These are phyloP conservation scores for Diploptera punctata DNA, from an alignment of 2,888 invertebrate genomes.

Conservation along the genomic window DNA sequence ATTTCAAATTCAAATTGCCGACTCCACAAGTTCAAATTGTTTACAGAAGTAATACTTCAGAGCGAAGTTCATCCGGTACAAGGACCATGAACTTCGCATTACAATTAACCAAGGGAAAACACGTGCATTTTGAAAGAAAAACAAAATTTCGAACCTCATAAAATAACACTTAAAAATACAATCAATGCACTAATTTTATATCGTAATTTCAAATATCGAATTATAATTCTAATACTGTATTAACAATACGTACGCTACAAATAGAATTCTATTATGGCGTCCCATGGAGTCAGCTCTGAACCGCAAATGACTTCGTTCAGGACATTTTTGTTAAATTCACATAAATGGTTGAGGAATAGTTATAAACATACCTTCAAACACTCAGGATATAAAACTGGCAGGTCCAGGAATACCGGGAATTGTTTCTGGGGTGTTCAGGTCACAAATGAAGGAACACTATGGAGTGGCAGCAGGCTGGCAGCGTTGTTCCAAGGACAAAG, in stretches of 20 bases:
- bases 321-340: constrained; percentile 24
- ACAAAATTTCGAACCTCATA: not conserved
- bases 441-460: constrained; percentile 43
- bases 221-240: too few species aligned
- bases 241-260: too few species aligned
- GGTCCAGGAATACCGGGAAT: constrained; percentile 43
- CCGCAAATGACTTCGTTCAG: constrained; percentile 6
- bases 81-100: not conserved
- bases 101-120: too few species aligned
- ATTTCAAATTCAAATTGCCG: too few species aligned
- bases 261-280: not conserved
- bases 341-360: constrained; percentile 41
- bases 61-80: not conserved
- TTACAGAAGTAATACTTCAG: too few species aligned
- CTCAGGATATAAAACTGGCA: constrained; percentile 44
- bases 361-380: constrained; percentile 44
- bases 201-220: too few species aligned
- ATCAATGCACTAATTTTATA: too few species aligned
- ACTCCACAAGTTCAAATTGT: too few species aligned
- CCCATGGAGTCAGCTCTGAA: not conserved
- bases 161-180: too few species aligned
- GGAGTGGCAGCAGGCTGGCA: constrained; percentile 41
- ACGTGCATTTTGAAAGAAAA: not conserved
- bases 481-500: constrained; percentile 43
- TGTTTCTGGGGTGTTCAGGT: constrained; percentile 44